Conservation (phyloP, 2,888 invertebrate species). For the Mythimna lalbum region DNA sequence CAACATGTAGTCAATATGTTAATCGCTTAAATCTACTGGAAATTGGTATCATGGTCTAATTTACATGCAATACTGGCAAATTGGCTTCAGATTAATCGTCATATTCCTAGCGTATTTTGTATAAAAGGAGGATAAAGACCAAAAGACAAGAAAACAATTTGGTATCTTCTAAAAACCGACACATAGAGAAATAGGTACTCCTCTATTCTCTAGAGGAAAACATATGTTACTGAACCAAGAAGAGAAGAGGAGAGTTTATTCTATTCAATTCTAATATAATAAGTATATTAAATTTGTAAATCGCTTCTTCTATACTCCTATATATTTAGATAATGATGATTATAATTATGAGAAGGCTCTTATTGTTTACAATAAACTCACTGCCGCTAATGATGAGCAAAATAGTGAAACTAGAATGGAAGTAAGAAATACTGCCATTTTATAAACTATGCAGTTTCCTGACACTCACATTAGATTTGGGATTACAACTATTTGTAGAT, state of each 20-base stretch:
- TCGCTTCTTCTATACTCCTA: background rate
- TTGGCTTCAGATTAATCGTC: background rate
- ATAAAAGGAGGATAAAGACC: background rate
- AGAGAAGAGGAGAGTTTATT: too few relatives aligned
- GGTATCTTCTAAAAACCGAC: background rate
- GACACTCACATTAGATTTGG: conserved; percentile 18
- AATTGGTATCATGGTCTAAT: conserved; percentile 21
- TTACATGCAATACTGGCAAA: background rate
- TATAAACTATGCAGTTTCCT: conserved; percentile 16
- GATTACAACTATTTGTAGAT: conserved; percentile 16
- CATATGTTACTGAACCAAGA: too few relatives aligned
- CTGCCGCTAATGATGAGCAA: conserved; percentile 44
- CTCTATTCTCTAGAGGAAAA: too few relatives aligned
- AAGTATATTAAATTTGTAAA: background rate
- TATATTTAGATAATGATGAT: background rate
- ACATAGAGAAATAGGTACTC: background rate
- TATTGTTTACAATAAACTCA: conserved; percentile 43
- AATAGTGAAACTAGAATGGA: conserved; percentile 31
- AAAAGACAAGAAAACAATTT: background rate
- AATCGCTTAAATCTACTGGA: conserved; percentile 18
- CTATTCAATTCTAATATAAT: too few relatives aligned
- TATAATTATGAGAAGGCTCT: background rate
- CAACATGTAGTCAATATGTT: conserved; percentile 43
- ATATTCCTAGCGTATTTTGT: too few relatives aligned
- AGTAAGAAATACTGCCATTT: conserved; percentile 42